Percentiles rank a stretch among this genome's conserved stretches.
Evolutionary conservation across 2,797 vertebrate species (phyloP).

Genomic region (Coracias cyanogaster): DNA sequence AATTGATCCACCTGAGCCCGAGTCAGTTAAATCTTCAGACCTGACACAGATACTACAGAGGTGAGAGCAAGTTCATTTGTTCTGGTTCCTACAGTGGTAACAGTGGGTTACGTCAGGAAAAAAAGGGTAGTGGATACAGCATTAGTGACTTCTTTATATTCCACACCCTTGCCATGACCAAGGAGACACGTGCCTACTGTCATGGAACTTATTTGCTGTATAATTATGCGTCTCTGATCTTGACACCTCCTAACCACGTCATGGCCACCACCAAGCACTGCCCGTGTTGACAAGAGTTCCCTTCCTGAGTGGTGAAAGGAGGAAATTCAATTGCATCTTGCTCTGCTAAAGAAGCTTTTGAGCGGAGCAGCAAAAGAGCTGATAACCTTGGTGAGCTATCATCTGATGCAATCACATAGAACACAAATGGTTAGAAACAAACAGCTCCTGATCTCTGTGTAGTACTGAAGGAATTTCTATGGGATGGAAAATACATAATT

Average conservation of each 20-base stretch:
- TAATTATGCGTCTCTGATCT: background rate
- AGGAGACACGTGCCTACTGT: background rate
- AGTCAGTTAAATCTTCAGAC: background rate
- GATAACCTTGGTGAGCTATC: background rate
- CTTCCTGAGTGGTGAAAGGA: background rate
- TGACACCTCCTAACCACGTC: background rate
- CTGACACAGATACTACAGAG: background rate
- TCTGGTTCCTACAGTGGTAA: background rate
- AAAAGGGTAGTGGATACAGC: background rate
- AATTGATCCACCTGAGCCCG: background rate
- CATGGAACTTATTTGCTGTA: background rate
- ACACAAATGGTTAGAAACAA: background rate
- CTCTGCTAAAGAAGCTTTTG: background rate
- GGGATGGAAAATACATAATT: background rate
- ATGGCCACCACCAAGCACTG: background rate
- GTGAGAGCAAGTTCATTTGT: slow-evolving; percentile 1
- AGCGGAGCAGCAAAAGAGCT: background rate
- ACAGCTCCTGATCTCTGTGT: background rate
- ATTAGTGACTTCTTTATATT: background rate
- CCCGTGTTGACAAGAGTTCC: background rate
- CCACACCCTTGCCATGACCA: background rate
- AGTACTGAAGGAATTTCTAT: background rate
- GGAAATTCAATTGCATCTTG: background rate
- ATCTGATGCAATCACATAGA: background rate
- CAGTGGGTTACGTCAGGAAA: background rate